Base-by-base conservation (phyloP, 2,797 vertebrate species). In the Neostethus bicornis region DNA sequence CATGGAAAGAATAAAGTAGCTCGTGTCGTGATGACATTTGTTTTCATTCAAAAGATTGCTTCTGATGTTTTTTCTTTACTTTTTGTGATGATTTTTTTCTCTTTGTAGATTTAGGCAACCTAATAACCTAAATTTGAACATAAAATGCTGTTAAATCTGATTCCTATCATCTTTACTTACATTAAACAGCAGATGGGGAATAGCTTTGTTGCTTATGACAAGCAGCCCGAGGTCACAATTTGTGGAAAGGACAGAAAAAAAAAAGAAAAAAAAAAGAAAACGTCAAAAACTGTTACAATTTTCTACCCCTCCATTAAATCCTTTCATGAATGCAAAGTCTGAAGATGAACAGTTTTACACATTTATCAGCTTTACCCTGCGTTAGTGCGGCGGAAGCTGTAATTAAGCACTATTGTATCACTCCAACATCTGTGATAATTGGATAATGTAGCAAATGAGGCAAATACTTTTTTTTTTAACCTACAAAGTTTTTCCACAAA, bases 161-260 rank as follows among this genome's bases (percentile, higher is more conserved):
- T 14, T 7, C 67, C 57, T 63, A 46, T 59, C 63, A 70, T 70
- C 55, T 62, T 63, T 73, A 62, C 68, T 65, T 73, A 47, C 52
- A 41, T 69, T 70, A 73, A n/a, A 75, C 34, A 57, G 45, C 61
- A 55, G 62, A 74, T 71, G 70, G 37, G 59, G 45, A 48, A 17
- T 32, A 20, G 4, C 51, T 63, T 51, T 34, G 53, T 29, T 32
- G 20, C 23, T 70, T 42, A 41, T 51, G 41, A 28, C 35, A 52
- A 74, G 44, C 52, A 61, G 53, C 56, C 57, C 25, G 51, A 62
- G 59, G 68, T 75, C 66, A 75, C 51, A 48, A 57, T 62, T 42
- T 61, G 43, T 76, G 69, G 42, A 59, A 46, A 66, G 60, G 25
- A 38, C 24, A 20, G n/a, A 25, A 48, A 45, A 68, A 49, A 68